These are phyloP conservation scores for Myocastor coypus DNA, from an alignment of 2,113 vertebrate species.

Conservation along the genomic window DNA sequence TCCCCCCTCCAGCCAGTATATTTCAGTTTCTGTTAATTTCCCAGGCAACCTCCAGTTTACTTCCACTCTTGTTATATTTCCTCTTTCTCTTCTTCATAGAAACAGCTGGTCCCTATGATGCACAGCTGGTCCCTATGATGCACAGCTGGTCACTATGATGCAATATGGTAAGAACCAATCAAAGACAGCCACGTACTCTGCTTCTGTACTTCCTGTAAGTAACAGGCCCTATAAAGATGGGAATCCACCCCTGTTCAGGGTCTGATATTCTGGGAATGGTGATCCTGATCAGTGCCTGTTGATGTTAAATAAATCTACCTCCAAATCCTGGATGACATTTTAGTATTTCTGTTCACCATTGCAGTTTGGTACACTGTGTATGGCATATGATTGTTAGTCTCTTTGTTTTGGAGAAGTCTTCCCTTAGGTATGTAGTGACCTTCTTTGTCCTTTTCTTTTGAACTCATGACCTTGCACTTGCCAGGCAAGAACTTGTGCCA, in stretches of 20 bases:
- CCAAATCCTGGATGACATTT: not conserved
- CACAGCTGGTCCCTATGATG: not conserved
- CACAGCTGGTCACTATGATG: not conserved
- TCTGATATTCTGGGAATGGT: not conserved
- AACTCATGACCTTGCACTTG: no score
- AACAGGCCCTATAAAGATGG: not conserved
- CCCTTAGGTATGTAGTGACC: not conserved
- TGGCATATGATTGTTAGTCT: not conserved
- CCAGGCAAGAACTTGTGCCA: no score
- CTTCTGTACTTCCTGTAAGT: not conserved
- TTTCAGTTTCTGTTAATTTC: not conserved
- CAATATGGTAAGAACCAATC: not conserved
- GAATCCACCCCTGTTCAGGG: not conserved
- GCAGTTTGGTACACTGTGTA: not conserved
- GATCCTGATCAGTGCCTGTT: not conserved
- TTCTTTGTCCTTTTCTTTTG: no score
- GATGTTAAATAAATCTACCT: not conserved
- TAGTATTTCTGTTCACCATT: not conserved
- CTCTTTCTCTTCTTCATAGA: not conserved
- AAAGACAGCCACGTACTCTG: not conserved
- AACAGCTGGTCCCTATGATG: not conserved
- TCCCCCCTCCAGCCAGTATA: not conserved
- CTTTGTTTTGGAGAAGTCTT: not conserved
- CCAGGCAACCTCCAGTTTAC: no score
- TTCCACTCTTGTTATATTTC: not conserved